These are phyloP conservation scores for Drosophila tsacasi DNA, from an alignment of 1,140 invertebrate species.

Conservation along the genomic window DNA sequence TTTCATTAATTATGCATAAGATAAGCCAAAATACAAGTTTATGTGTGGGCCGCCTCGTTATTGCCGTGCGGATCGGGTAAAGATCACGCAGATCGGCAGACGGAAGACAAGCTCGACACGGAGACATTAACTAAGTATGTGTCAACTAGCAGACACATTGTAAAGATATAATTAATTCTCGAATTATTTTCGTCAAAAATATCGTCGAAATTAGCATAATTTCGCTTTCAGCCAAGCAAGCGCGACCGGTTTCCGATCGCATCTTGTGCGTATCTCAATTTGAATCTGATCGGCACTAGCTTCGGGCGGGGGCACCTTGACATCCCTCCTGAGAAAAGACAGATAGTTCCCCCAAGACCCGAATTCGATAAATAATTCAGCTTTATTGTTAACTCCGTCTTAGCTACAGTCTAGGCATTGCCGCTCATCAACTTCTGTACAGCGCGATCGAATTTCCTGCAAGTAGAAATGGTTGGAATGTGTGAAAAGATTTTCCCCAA, in stretches of 20 bases:
- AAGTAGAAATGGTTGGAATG: slow-evolving; percentile 74
- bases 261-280: slow-evolving; percentile 40
- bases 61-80: slow-evolving; percentile 9
- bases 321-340: slow-evolving; percentile 28
- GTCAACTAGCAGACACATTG: slow-evolving; percentile 47
- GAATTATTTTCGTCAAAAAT: slow-evolving; percentile 46
- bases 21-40: slow-evolving; percentile 58
- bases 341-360: neutral
- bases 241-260: slow-evolving; percentile 35
- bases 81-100: slow-evolving; percentile 26
- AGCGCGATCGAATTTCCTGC: slow-evolving; percentile 88
- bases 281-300: slow-evolving; percentile 20
- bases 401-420: slow-evolving; percentile 54
- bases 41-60: slow-evolving; percentile 25
- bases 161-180: slow-evolving; percentile 58
- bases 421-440: slow-evolving; percentile 88
- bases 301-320: slow-evolving; percentile 41
- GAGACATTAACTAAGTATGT: slow-evolving; percentile 49
- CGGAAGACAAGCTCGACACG: slow-evolving; percentile 40
- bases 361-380: slow-evolving; percentile 22
- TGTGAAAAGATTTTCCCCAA: neutral
- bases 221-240: slow-evolving; percentile 16
- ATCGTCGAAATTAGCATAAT: slow-evolving; percentile 33
- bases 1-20: slow-evolving; percentile 68
- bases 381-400: slow-evolving; percentile 28